These are phyloP conservation scores for Papilio polytes DNA, from an alignment of 1,140 invertebrate genomes.

Conservation along the genomic window DNA sequence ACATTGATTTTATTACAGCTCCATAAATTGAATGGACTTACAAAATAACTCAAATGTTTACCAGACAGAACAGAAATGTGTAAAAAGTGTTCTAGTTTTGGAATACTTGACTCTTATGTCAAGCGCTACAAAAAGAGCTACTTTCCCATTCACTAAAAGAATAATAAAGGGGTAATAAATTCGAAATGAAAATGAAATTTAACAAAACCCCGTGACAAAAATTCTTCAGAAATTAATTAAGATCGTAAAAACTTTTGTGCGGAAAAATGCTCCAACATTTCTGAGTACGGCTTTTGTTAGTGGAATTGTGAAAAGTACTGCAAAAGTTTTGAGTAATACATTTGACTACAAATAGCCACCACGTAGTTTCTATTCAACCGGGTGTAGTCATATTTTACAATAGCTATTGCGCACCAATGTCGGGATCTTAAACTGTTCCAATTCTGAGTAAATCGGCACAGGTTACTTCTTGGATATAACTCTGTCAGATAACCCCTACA, in stretches of 20 bases:
- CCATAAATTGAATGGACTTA: neutral
- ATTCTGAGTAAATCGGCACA: neutral
- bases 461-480: no score
- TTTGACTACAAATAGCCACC: neutral
- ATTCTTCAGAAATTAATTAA: conserved; percentile 25
- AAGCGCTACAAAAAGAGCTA: conserved; percentile 15
- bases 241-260: conserved; percentile 23
- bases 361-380: neutral
- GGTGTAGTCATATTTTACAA: neutral
- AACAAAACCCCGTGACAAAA: conserved; percentile 17
- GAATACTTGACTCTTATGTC: conserved; percentile 1
- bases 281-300: conserved; percentile 3
- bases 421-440: neutral
- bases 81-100: neutral
- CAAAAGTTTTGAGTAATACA: conserved; percentile 17
- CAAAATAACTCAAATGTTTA: neutral
- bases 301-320: conserved; percentile 10
- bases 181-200: conserved; percentile 25
- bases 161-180: conserved; percentile 24
- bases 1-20: neutral
- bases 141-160: conserved; percentile 1
- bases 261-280: neutral
- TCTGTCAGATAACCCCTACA: no score
- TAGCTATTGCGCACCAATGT: neutral
- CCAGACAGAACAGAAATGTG: neutral